These are phyloP conservation scores for Florisuga fusca DNA, from an alignment of 2,797 vertebrate genomes.

Conservation along the genomic window DNA sequence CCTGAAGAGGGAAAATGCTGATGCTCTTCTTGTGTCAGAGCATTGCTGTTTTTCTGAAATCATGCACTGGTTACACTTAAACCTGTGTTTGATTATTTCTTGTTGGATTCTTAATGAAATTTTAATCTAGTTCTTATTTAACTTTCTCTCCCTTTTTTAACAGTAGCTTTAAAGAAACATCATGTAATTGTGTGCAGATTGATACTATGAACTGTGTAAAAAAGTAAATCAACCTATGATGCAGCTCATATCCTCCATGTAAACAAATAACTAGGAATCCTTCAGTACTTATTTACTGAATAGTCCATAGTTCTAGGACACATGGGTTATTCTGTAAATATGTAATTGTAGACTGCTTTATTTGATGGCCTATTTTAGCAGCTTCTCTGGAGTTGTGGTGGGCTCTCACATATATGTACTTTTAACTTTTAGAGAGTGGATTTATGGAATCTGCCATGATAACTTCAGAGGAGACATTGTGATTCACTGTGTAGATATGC, in stretches of 20 bases:
- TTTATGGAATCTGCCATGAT: constrained; percentile 69
- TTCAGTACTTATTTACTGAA: constrained; percentile 73
- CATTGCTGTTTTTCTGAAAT: constrained; percentile 61
- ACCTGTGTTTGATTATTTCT: constrained; percentile 58
- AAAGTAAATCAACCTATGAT: constrained; percentile 45
- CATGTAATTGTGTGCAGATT: constrained; percentile 60
- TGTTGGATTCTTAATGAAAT: constrained; percentile 65
- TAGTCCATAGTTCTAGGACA: constrained; percentile 67
- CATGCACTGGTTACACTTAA: constrained; percentile 30
- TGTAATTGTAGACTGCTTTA: constrained; percentile 65
- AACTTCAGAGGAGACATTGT: constrained; percentile 55
- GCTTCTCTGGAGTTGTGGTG: constrained; percentile 63
- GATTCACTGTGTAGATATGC: constrained; percentile 77
- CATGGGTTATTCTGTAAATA: constrained; percentile 73
- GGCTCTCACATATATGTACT: constrained; percentile 69
- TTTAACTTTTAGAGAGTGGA: constrained; percentile 66
- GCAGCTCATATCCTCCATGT: constrained; percentile 54
- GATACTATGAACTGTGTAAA: constrained; percentile 52
- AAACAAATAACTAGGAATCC: constrained; percentile 57
- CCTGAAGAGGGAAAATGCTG: constrained; percentile 43
- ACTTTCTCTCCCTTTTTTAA: constrained; percentile 63
- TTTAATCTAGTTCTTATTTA: constrained; percentile 73
- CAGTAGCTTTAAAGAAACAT: constrained; percentile 62
- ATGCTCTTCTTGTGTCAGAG: constrained; percentile 53
- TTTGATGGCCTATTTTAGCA: constrained; percentile 64